Evolutionary conservation across 2,797 vertebrate species (phyloP).

Genomic region (Enteromius radiatus): DNA sequence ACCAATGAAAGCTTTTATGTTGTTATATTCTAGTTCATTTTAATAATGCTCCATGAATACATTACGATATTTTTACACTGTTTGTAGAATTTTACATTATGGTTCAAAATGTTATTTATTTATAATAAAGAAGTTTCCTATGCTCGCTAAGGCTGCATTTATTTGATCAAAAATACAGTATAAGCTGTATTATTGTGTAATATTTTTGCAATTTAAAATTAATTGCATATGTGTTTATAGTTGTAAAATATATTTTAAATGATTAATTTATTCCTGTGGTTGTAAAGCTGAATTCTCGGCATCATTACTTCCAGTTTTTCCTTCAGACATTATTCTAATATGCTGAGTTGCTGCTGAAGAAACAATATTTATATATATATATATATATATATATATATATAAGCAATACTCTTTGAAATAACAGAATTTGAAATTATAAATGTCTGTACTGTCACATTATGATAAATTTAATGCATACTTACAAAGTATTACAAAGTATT

Average conservation of each 20-base stretch:
- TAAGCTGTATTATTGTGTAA: neutral
- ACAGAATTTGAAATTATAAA: neutral
- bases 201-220: neutral
- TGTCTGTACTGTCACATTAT: neutral
- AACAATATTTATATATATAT: neutral
- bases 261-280: neutral
- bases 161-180: neutral
- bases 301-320: neutral
- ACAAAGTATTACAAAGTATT: neutral
- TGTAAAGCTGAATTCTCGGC: neutral
- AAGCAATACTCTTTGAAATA: neutral
- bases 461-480: neutral
- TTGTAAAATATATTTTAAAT: neutral
- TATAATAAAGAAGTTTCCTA: neutral
- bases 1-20: no score
- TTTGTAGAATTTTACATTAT: neutral
- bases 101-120: neutral
- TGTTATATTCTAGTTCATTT: no score
- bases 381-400: neutral
- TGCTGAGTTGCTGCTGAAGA: neutral
- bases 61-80: no score
- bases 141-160: neutral
- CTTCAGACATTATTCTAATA: neutral
- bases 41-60: no score
- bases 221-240: no score